phyloP scores from a whole-genome alignment of 2,888 invertebrate genomes.

The Automeris io region DNA sequence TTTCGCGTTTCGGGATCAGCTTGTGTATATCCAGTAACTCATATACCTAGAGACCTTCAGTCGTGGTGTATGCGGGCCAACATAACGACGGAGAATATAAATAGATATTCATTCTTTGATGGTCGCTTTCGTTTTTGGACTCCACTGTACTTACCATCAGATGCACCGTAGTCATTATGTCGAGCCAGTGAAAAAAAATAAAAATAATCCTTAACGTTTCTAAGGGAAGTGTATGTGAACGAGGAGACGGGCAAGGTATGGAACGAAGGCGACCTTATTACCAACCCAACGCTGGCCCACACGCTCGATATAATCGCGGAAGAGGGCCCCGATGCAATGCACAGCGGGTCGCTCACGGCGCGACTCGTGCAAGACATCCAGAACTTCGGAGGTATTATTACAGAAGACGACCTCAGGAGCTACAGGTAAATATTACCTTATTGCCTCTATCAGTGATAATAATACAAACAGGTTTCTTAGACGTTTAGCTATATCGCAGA shows the following conservation, averaged over 20 bases:
- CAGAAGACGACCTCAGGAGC: constrained; percentile 83
- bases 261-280: constrained; percentile 80
- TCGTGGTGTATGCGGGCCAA: too few relatives aligned
- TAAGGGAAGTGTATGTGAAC: constrained; percentile 78
- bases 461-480: too few relatives aligned
- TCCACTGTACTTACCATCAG: too few relatives aligned
- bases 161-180: too few relatives aligned
- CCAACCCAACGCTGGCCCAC: constrained; percentile 79
- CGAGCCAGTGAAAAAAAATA: too few relatives aligned
- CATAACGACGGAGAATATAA: too few relatives aligned
- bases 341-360: constrained; percentile 83
- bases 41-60: too few relatives aligned
- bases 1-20: too few relatives aligned
- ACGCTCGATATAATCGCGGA: constrained; percentile 83
- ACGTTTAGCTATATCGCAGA: too few relatives aligned
- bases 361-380: constrained; percentile 82
- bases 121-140: too few relatives aligned
- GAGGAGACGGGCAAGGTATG: constrained; percentile 77
- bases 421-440: constrained; percentile 74
- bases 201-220: background rate
- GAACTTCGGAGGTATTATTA: constrained; percentile 84
- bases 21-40: too few relatives aligned
- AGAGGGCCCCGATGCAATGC: constrained; percentile 83
- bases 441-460: background rate
- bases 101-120: too few relatives aligned